Conservation (phyloP, 2,888 invertebrate species). For the Lydus trimaculatus region DNA sequence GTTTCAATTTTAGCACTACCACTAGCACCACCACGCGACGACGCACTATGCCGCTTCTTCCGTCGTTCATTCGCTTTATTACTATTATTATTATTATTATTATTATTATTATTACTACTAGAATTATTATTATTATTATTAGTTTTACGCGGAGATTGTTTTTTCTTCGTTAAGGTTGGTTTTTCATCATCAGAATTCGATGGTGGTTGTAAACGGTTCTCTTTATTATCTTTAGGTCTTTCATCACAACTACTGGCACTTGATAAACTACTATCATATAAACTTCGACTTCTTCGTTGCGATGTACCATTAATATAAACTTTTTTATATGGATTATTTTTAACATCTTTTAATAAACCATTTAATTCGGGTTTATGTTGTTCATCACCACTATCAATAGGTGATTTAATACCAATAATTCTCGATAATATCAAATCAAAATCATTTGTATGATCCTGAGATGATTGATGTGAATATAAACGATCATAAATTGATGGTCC, state of each 20-base stretch:
- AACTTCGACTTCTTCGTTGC: conserved; percentile 68
- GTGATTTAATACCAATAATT: conserved; percentile 70
- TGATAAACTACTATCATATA: conserved; percentile 70
- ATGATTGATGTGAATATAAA: conserved; percentile 76
- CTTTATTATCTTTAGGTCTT: conserved; percentile 60
- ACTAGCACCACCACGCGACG: conserved; percentile 40
- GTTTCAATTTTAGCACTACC: conserved; percentile 61
- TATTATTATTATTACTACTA: conserved; percentile 23
- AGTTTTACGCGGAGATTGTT: conserved; percentile 42
- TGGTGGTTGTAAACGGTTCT: conserved; percentile 61
- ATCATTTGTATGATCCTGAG: conserved; percentile 72
- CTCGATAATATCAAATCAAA: conserved; percentile 73
- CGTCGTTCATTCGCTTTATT: conserved; percentile 48
- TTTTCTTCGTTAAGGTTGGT: conserved; percentile 60
- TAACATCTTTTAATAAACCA: conserved; percentile 67
- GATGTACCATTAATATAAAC: conserved; percentile 79
- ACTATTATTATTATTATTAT: conserved; percentile 1
- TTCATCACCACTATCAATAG: conserved; percentile 65
- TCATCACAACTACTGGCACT: conserved; percentile 63
- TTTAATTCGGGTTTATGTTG: conserved; percentile 74
- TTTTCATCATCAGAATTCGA: conserved; percentile 64
- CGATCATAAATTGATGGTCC: conserved; percentile 90
- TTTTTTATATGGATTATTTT: conserved; percentile 76
- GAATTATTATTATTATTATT: conserved; percentile 40
- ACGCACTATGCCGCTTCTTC: conserved; percentile 51